Evolutionary conservation across 2,888 invertebrate genomes (phyloP), one percentile per base, ranked within the genome.

Genomic region (Litoditis marina): DNA sequence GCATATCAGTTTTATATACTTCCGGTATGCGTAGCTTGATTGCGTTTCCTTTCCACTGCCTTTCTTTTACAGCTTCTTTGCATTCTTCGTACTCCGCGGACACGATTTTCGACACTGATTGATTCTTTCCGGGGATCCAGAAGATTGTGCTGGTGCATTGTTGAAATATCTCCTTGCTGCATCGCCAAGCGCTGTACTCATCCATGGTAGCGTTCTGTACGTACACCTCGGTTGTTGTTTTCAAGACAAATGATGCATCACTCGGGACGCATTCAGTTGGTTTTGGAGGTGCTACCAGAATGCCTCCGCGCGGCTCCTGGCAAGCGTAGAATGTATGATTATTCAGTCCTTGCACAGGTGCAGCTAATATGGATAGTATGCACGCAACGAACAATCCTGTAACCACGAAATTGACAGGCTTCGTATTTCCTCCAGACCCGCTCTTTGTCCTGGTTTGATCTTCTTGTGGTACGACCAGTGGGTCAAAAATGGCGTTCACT

Each of bases 101-200:
- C 25, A 25, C 50, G 2, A 50, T 8, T 6, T n/a, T 50, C 13
- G 19, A 6, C 7, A 50, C 6, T 4, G 50, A 25, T 6, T 4
- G n/a, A 3, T 4, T 50, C 6, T 19, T 28, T n/a, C n/a, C 25
- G 19, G n/a, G 25, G n/a, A 50, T 6, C 25, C 22, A 50, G 8
- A 50, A 7, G n/a, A 22, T 22, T 6, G n/a, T 27, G 2, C 27
- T n/a, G 4, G 28, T 50, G 13, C 50, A 50, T 3, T 22, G 22
- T 11, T 50, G n/a, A 8, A 22, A 11, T 5, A 50, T 28, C 28
- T 50, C 50, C 27, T 27, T 22, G 2, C 22, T 27, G 13, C 50
- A 50, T 4, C 50, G 50, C 27, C 25, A 50, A n/a, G 50, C 50
- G 25, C 28, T n/a, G n/a, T n/a, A 27, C 28, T 50, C 50, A 22